These are phyloP conservation scores for Parazoanthus swiftii DNA, from an alignment of 92 coral and sea anemone genomes.

Conservation along the genomic window DNA sequence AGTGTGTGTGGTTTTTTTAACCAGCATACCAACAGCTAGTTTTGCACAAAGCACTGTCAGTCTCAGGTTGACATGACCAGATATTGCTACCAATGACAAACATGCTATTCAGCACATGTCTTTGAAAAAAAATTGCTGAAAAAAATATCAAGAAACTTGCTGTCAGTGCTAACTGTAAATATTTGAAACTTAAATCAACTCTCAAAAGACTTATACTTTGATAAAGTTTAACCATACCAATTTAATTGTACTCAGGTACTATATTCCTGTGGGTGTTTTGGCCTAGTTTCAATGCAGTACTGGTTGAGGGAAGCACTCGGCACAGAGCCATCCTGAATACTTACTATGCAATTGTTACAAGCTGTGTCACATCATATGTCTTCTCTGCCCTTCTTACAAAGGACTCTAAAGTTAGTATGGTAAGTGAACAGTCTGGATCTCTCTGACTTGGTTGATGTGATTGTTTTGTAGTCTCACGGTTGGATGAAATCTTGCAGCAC, in stretches of 20 bases:
- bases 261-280: constrained; percentile 92
- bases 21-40: neutral
- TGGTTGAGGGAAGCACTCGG: constrained; percentile 74
- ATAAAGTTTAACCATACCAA: too few relatives aligned
- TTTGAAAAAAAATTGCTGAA: too few relatives aligned
- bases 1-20: too few relatives aligned
- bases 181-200: too few relatives aligned
- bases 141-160: too few relatives aligned
- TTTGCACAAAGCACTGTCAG: too few relatives aligned
- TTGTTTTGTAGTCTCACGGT: too few relatives aligned
- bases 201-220: too few relatives aligned
- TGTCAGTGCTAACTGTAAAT: too few relatives aligned
- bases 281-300: constrained; percentile 91
- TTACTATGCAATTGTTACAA: constrained; percentile 84
- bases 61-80: neutral
- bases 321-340: constrained; percentile 90
- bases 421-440: constrained; percentile 16
- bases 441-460: neutral
- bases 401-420: constrained; percentile 89
- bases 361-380: constrained; percentile 89
- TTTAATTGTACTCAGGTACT: constrained; percentile 57
- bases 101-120: neutral
- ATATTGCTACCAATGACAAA: neutral
- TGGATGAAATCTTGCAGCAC: too few relatives aligned
- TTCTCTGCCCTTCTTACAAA: constrained; percentile 85